Percentiles rank a stretch among this genome's conserved stretches.
Evolutionary conservation across 2,797 vertebrate genomes (phyloP).

Genomic region (Oceanodroma leucorhoa): DNA sequence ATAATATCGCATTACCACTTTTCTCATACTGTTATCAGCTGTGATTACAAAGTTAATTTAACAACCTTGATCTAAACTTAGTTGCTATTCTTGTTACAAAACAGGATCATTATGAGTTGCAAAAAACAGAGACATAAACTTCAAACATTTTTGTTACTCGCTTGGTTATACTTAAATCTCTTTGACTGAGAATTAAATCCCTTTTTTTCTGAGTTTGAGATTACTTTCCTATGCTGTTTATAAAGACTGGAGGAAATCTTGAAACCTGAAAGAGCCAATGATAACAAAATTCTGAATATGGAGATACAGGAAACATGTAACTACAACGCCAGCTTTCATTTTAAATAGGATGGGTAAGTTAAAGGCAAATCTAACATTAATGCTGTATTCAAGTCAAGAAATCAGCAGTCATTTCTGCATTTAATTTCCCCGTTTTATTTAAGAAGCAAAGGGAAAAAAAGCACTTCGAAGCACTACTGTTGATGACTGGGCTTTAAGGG

Average conservation of each 20-base stretch:
- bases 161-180: constrained; percentile 73
- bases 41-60: background rate
- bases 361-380: background rate
- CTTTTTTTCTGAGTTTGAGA: constrained; percentile 67
- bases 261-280: constrained; percentile 33
- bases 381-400: background rate
- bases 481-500: background rate
- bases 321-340: background rate
- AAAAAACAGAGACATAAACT: background rate
- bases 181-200: constrained; percentile 77
- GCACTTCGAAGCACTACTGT: background rate
- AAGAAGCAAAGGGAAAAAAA: background rate
- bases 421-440: background rate
- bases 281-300: background rate
- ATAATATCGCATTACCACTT: background rate
- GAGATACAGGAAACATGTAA: background rate
- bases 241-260: constrained; percentile 66
- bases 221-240: constrained; percentile 52
- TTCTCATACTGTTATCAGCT: background rate
- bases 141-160: constrained; percentile 29
- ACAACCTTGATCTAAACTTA: background rate
- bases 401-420: background rate
- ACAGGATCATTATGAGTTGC: background rate
- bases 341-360: background rate
- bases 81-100: background rate